Base-by-base conservation (phyloP, 23 tunicate genomes). In the Ascidia mentula region DNA sequence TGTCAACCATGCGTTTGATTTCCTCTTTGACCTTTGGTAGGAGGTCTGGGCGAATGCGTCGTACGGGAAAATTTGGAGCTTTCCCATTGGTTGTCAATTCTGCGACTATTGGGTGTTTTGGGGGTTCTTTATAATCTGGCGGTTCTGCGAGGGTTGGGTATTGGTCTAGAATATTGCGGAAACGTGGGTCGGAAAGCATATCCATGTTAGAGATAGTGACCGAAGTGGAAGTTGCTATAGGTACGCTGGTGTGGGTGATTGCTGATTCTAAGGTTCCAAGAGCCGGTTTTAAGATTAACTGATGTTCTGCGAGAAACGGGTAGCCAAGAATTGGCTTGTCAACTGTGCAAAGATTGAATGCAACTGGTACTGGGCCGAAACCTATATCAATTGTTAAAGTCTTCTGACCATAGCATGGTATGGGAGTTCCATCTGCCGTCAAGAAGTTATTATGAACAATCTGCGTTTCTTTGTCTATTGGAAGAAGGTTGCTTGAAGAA, bases 301-400 rank as follows among this genome's bases (percentile, higher is more conserved):
- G 26, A 9, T 32, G 18, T 24, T 75, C 36, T 0, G 1, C 22
- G 6, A 75, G 79, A 75, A 75, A 75, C 59, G 38, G 18, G 60
- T 8, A 39, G 3, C 79, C 79, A 6, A 75, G 59, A 17, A 75
- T 75, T 32, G 79, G 61, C 26, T 12, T 37, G 6, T 75, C 9
- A 22, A 71, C 30, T 5, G 30, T 36, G 35, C 38, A 34, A 31
- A 71, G n/a, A 18, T 34, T 9, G 38, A 71, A 71, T 71, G 38
- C 32, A 1, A n/a, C 18, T 34, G 34, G 35, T 31, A 34, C 32
- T 31, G 30, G 18, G 6, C 38, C 75, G 34, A 34, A 36, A 12
- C 75, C 75, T 4, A 71, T 6, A 18, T 71, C 75, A 4, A 71
- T 6, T 9, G 37, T 71, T 2, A 71, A 18, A 20, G 13, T 6